Conservation (phyloP, 1,140 invertebrate species). For the Anthonomus grandis region DNA sequence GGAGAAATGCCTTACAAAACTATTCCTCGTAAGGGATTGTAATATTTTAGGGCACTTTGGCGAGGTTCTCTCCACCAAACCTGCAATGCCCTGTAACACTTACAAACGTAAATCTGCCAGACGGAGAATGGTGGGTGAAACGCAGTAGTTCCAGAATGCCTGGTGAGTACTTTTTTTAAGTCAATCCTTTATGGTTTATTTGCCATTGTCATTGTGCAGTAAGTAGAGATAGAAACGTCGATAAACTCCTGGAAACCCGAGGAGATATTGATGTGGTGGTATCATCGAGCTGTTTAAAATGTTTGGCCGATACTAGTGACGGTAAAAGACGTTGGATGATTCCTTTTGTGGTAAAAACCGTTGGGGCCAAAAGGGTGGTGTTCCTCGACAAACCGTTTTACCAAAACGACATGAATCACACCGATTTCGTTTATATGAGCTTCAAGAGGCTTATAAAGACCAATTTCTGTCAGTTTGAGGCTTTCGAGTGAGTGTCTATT, state of each 20-base stretch:
- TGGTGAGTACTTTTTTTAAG: not conserved
- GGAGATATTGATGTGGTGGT: conserved; percentile 50
- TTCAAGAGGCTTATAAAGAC: conserved; percentile 48
- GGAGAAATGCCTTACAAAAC: conserved; percentile 3
- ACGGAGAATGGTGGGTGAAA: not conserved
- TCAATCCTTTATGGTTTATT: too few relatives aligned
- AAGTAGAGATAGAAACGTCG: conserved; percentile 48
- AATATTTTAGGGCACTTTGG: conserved; percentile 30
- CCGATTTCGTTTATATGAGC: conserved; percentile 46
- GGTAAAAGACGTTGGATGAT: conserved; percentile 47
- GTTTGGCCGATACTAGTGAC: conserved; percentile 46
- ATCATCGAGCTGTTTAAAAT: conserved; percentile 50
- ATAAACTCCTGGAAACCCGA: conserved; percentile 38
- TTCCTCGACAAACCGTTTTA: conserved; percentile 52
- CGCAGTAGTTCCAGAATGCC: not conserved
- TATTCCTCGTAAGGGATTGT: conserved; percentile 1
- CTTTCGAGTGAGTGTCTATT: conserved; percentile 30
- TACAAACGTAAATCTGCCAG: not conserved
- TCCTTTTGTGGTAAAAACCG: conserved; percentile 48
- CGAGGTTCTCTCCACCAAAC: conserved; percentile 29
- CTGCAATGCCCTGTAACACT: conserved; percentile 24
- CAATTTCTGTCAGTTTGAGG: conserved; percentile 35
- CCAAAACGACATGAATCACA: conserved; percentile 33
- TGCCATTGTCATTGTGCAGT: conserved; percentile 31
- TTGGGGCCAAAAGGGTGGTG: conserved; percentile 45